Conservation (phyloP, 2,113 vertebrate species). For the Chlamydotis undulata region DNA sequence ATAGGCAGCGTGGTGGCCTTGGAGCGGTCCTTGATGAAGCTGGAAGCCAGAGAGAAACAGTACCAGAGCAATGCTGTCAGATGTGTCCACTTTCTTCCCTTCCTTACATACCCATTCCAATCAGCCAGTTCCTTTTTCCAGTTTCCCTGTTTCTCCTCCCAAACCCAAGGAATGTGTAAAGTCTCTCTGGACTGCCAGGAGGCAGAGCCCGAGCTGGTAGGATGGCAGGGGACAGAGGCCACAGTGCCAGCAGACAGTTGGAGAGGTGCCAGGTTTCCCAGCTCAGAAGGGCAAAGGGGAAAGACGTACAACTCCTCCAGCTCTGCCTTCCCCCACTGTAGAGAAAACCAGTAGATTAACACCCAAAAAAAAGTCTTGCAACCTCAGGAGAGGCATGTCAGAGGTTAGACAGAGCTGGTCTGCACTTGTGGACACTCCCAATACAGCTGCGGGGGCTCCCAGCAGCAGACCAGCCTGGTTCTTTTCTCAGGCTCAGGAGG, state of each 20-base stretch:
- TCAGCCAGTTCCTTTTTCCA: neutral
- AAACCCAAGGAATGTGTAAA: neutral
- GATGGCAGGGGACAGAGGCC: neutral
- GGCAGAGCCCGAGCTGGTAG: neutral
- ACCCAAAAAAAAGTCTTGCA: neutral
- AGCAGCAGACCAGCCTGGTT: neutral
- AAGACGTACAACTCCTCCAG: neutral
- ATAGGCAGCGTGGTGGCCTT: conserved; percentile 80
- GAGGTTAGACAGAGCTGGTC: neutral
- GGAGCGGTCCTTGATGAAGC: conserved; percentile 87
- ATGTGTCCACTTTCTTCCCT: neutral
- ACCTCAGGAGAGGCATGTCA: neutral
- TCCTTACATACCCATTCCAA: neutral
- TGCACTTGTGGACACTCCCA: accelerated
- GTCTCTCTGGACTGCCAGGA: neutral
- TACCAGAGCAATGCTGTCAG: neutral
- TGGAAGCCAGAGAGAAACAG: conserved; percentile 59
- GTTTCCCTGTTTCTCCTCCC: neutral
- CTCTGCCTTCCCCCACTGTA: neutral
- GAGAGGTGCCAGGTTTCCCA: neutral
- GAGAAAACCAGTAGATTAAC: neutral
- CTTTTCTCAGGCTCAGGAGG: neutral
- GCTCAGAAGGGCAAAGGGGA: neutral
- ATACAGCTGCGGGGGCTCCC: neutral
- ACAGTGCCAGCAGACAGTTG: neutral